Evolutionary conservation across 2,888 invertebrate species (phyloP), one percentile per base, ranked within the genome.

Genomic region (Pandemis cinnamomeana): DNA sequence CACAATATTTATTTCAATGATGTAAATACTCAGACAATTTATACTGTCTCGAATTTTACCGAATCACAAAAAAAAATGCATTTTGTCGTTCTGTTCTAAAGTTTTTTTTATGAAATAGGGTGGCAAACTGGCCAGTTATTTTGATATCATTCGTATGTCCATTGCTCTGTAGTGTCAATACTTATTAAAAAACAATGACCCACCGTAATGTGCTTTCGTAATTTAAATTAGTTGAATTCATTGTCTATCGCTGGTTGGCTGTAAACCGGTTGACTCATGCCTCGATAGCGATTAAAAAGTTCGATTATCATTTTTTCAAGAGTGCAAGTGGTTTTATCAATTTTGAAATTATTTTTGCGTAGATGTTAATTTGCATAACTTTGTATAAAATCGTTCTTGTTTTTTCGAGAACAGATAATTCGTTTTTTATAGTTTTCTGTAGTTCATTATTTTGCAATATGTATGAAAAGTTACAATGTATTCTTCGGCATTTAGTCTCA

Each of bases 141-240:
- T 55, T 55, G 20, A 51, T n/a, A 7, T 20, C 15, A 15, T 15
- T 55, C 4, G 15, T 55, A 55, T 8, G 15, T 20, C 20, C 53
- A 55, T 7, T 55, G 36, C 58, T 13, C 36, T 61, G 60, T 42
- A 63, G 44, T 63, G 20, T 20, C 42, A 44, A 15, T 44, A 10
- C 20, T 44, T 44, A 63, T 44, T 63, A 20, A 63, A 44, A 62
- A 20, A 1, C 42, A 63, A 44, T 44, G 42, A 63, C 44, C 63
- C 41, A 10, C 2, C 15, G 13, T 15, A 63, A 44, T 44, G 10
- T 63, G 63, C 20, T n/a, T 63, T 63, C 44, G 63, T 44, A 44
- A 58, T 58, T 58, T 27, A 27, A 63, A 44, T 63, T 20, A 44
- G 11, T n/a, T 15, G 44, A 44, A 63, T 63, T 44, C 15, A 42